Conservation (phyloP, 2,113 vertebrate species). For the Heterotilapia buettikoferi region DNA sequence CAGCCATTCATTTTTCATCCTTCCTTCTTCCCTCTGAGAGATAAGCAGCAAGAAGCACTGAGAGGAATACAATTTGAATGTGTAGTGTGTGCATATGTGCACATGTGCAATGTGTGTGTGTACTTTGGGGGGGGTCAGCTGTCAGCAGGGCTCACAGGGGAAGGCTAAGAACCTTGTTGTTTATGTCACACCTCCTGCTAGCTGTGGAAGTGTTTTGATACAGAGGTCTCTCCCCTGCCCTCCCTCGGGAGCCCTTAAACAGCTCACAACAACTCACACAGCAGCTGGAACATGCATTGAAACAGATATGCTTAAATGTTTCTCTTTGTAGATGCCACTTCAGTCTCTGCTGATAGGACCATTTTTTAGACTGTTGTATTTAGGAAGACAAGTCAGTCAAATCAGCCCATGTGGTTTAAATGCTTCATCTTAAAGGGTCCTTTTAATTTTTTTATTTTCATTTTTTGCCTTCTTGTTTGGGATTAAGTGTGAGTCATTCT, state of each 20-base stretch:
- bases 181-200: constrained; percentile 58
- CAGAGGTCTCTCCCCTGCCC: constrained; percentile 35
- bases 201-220: constrained; percentile 62
- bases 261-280: constrained; percentile 28
- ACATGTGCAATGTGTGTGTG: neutral
- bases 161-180: constrained; percentile 50
- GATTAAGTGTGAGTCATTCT: neutral
- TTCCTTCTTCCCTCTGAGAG: neutral
- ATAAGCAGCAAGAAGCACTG: constrained; percentile 20
- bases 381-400: neutral
- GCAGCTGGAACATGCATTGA: constrained; percentile 24
- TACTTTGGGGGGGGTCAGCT: neutral
- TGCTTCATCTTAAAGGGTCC: neutral
- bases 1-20: constrained; percentile 45
- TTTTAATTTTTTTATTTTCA: neutral
- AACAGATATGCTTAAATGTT: constrained; percentile 35
- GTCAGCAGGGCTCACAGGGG: constrained; percentile 33
- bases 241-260: constrained; percentile 33
- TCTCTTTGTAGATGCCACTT: neutral
- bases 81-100: neutral
- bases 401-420: neutral
- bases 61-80: constrained; percentile 9
- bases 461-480: neutral
- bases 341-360: neutral
- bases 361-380: neutral